Evolutionary conservation across 2,113 vertebrate species (phyloP).

Genomic region (Cygnus atratus): DNA sequence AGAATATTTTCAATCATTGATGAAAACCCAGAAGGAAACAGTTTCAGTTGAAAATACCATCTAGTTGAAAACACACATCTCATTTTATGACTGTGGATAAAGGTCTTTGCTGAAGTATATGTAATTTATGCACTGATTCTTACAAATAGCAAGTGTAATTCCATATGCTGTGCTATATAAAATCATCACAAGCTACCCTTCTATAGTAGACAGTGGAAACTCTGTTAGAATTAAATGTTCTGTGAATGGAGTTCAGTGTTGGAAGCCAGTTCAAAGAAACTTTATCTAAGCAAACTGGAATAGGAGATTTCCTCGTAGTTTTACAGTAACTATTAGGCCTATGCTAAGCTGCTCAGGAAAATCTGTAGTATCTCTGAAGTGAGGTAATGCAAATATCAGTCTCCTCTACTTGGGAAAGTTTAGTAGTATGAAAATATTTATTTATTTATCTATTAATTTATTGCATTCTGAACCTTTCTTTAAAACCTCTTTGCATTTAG

Average conservation of each 20-base stretch:
- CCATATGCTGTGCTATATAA: slow-evolving; percentile 14
- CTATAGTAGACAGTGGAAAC: not conserved
- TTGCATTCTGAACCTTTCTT: not conserved
- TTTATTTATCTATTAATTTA: not conserved
- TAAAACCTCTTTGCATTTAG: slow-evolving; percentile 42
- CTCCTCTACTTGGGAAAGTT: not conserved
- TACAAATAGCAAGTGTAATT: slow-evolving; percentile 37
- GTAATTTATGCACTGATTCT: slow-evolving; percentile 29
- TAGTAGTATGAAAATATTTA: slow-evolving; percentile 5
- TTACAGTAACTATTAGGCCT: slow-evolving; percentile 27
- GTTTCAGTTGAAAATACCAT: not conserved
- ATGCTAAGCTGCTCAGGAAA: not conserved
- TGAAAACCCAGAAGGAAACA: not conserved
- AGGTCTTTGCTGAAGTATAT: not conserved
- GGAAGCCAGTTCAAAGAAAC: slow-evolving; percentile 46
- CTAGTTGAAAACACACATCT: not conserved
- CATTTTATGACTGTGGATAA: not conserved
- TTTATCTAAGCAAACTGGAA: slow-evolving; percentile 57
- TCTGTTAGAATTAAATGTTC: not conserved
- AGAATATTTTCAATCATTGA: not conserved
- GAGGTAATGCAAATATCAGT: slow-evolving; percentile 28
- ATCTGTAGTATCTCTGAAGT: slow-evolving; percentile 24
- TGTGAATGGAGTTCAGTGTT: slow-evolving; percentile 47
- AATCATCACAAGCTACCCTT: not conserved
- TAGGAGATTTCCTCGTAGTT: slow-evolving; percentile 47